Evolutionary conservation across 37 sponge, comb jelly and placozoan genomes (phyloP).

Genomic region (Aphrocallistes beatrix): DNA sequence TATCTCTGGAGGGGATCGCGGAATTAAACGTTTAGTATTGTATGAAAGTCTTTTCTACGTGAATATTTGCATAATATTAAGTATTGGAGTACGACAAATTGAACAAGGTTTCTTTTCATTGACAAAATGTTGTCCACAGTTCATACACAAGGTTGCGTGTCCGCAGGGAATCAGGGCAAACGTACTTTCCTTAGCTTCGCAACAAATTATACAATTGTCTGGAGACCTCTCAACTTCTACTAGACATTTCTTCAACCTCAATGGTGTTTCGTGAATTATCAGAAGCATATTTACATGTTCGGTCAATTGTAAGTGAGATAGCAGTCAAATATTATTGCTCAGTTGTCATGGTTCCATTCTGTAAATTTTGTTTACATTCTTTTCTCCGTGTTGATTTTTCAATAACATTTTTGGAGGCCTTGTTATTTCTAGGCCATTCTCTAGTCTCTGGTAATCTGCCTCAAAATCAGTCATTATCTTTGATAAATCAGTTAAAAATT

Average conservation of each 20-base stretch:
- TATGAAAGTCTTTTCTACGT: too few relatives aligned
- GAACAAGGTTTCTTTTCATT: too few relatives aligned
- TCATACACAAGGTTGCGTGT: too few relatives aligned
- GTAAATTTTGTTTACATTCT: background rate
- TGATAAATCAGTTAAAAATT: background rate
- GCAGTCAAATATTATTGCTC: too few relatives aligned
- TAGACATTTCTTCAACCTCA: background rate
- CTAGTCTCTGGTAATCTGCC: background rate
- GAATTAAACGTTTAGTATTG: too few relatives aligned
- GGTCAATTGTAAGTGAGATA: background rate
- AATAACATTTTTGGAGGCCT: background rate
- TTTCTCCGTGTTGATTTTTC: background rate
- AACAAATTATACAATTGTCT: background rate
- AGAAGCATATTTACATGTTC: background rate
- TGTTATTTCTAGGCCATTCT: background rate
- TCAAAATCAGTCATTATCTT: background rate
- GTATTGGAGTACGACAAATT: too few relatives aligned
- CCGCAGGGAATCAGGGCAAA: background rate
- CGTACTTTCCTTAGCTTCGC: background rate
- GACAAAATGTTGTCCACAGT: too few relatives aligned
- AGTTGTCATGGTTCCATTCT: background rate
- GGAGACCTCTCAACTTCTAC: background rate
- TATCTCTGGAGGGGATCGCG: too few relatives aligned
- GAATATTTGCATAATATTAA: too few relatives aligned
- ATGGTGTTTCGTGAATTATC: background rate